Evolutionary conservation across 2,113 vertebrate species (phyloP), one percentile per base, ranked within the genome.

Genomic region (Percopsis transmontana): DNA sequence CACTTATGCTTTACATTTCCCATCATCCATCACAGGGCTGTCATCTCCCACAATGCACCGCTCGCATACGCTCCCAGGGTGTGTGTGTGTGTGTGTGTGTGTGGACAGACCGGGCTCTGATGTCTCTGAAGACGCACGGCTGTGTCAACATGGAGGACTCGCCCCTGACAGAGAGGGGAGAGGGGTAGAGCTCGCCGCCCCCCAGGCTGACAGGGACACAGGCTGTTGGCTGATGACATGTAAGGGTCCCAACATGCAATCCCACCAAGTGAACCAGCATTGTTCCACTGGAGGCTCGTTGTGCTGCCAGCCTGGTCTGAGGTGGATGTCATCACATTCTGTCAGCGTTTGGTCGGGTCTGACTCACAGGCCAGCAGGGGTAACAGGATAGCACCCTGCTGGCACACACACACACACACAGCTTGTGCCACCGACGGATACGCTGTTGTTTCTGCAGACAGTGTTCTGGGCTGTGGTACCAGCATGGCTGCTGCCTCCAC

Each of bases 181-280:
- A 42, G 61, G 52, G 50, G 80, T 77, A 74, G 71, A 85, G 87
- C 82, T 72, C 72, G 78, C 54, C 66, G 80, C 81, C 80, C 78
- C 69, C 80, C 85, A 74, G 82, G 79, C 85, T 87, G 88, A 86
- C 83, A 84, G 82, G 76, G 81, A 83, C 83, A 70, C 66, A 79
- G 73, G 86, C 84, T 89, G 87, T 82, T 81, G 82, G 90, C 87
- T 92, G 89, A 92, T 90, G 88, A 91, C 90, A 92, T 91, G 89
- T 90, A 87, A 81, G 91, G 86, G 90, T 91, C 87, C 89, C 83
- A 89, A 82, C 79, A 87, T 90, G 90, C 86, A 91, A 90, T 90
- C 85, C 81, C 61, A 84, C 76, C 84, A 90, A 89, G 51, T n/a
- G n/a, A n/a, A n/a, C n/a, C n/a, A n/a, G n/a, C n/a, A n/a, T n/a